Percentiles rank a stretch among this genome's conserved stretches.
Evolutionary conservation across 2,797 vertebrate genomes (phyloP).

Genomic region (Chanos chanos): DNA sequence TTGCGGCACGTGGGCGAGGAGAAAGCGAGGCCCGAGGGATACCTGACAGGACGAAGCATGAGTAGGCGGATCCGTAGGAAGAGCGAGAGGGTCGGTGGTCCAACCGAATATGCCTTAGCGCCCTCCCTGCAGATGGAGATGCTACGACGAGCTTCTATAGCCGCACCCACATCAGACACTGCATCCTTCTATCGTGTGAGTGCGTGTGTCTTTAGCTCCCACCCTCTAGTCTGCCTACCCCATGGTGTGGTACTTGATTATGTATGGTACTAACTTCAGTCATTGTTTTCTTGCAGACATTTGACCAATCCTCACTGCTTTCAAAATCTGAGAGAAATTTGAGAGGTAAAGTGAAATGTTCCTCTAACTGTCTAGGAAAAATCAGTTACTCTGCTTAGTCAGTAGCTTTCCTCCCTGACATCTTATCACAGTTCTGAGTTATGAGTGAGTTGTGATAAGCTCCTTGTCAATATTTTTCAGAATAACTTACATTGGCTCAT

Average conservation of each 20-base stretch:
- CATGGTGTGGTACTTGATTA: no score
- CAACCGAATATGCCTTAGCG: slow-evolving; percentile 87
- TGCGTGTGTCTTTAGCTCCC: slow-evolving; percentile 29
- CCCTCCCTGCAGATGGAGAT: slow-evolving; percentile 95
- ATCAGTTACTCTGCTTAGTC: no score
- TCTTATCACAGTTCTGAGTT: no score
- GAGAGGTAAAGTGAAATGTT: slow-evolving; percentile 75
- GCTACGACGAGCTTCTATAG: slow-evolving; percentile 80
- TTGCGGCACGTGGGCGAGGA: slow-evolving; percentile 93
- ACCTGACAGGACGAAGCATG: slow-evolving; percentile 89
- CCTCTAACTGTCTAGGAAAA: no score
- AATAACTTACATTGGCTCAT: no score
- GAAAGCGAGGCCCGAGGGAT: slow-evolving; percentile 86
- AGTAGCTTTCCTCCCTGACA: no score
- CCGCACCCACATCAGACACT: slow-evolving; percentile 75
- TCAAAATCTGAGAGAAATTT: slow-evolving; percentile 96
- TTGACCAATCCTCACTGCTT: slow-evolving; percentile 92
- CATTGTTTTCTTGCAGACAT: slow-evolving; percentile 75
- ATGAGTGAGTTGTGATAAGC: no score
- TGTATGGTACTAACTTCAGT: background rate
- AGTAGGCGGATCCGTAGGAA: slow-evolving; percentile 90
- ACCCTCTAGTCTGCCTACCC: no score
- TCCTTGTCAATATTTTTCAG: no score
- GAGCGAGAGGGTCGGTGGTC: slow-evolving; percentile 86
- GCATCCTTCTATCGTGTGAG: slow-evolving; percentile 76